phyloP scores from a whole-genome alignment of 2,113 vertebrate species.

The Poeciliopsis prolifica region DNA sequence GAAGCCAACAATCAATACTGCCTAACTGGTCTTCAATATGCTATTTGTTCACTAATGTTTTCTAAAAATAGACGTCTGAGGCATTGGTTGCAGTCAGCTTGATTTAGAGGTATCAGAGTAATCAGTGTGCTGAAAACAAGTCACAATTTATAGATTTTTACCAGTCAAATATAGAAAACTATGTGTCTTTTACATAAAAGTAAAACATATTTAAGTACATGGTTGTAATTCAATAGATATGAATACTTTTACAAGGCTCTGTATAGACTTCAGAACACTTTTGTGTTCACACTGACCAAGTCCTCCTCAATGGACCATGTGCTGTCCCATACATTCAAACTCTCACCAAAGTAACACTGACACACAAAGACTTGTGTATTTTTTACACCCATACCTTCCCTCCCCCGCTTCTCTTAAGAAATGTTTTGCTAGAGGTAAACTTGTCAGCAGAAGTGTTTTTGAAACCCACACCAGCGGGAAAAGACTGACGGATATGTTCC shows the following conservation, averaged over 20 bases:
- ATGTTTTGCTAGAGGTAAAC: conserved; percentile 66
- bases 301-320: neutral
- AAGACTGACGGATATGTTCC: conserved; percentile 51
- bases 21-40: neutral
- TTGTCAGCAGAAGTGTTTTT: conserved; percentile 68
- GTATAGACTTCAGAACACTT: no score
- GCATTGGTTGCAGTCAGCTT: neutral
- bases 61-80: no score
- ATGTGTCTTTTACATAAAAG: no score
- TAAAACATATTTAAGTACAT: neutral
- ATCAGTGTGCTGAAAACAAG: neutral
- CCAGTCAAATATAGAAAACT: no score
- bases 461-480: conserved; percentile 69
- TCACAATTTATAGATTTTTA: neutral
- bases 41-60: neutral
- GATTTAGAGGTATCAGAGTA: neutral
- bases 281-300: conserved; percentile 18
- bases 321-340: conserved; percentile 24
- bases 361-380: conserved; percentile 59
- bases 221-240: neutral
- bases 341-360: conserved; percentile 50
- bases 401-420: conserved; percentile 22
- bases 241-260: conserved; percentile 9
- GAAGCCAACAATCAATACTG: neutral
- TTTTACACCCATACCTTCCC: conserved; percentile 26